Evolutionary conservation across 2,888 invertebrate species (phyloP), one percentile per base, ranked within the genome.

Genomic region (Anoncus sp.): DNA sequence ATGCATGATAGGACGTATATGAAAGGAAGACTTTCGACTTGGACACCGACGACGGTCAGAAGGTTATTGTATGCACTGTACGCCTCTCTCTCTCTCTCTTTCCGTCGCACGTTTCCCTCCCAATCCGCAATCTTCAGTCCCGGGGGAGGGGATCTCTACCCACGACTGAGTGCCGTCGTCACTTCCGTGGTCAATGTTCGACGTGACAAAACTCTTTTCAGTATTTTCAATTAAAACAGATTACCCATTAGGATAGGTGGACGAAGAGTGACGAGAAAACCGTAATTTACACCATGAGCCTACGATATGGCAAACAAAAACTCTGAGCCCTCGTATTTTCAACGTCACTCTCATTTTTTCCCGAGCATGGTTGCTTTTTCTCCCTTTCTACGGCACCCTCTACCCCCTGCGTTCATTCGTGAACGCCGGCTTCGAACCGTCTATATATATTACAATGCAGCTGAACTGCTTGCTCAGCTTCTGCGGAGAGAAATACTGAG

Each of bases 291-390:
- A 53, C 24, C 43, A 31, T 35, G 43, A 47, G 40, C 24, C n/a
- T n/a, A 16, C n/a, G 27, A 49, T 14, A 51, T n/a, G 35, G 16
- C 18, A 35, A 27, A 45, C n/a, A n/a, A 53, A 31, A 10, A 35
- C 20, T 20, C 16, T n/a, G 6, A 12, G 38, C 9, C 63, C 55
- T 16, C 22, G 43, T 45, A 63, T 65, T 63, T 55, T 62, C 10
- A 43, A 38, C 51, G 14, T 35, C 45, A 51, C 22, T 63, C 57
- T 22, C 47, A 75, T 65, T 82, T 82, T 82, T 83, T 75, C 79
- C 79, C 77, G 67, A 70, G 82, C 80, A 53, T 38, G 40, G 47
- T 47, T 49, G 63, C 35, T 14, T 60, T 47, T 49, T 45, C 45
- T 20, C n/a, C 40, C 24, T 27, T 43, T 66, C 51, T 63, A 31